Conservation (phyloP, 2,888 invertebrate genomes). For the Aplocera efformata region DNA sequence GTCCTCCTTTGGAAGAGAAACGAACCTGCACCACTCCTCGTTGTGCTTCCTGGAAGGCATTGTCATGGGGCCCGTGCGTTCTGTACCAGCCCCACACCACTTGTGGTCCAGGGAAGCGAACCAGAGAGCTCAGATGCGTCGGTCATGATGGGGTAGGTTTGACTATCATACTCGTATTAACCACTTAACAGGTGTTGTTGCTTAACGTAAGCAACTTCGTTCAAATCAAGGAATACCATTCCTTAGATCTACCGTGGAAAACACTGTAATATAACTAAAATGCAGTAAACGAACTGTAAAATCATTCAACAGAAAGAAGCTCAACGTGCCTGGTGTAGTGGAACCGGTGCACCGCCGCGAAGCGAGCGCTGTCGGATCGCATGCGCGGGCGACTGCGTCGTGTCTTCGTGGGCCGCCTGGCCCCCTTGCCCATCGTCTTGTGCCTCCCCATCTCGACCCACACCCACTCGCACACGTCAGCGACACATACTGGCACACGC, state of each 20-base stretch:
- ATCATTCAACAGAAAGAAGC: conserved; percentile 63
- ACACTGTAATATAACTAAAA: no score
- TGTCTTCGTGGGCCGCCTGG: conserved; percentile 83
- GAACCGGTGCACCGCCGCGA: conserved; percentile 66
- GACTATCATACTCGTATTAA: not conserved
- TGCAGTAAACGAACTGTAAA: no score
- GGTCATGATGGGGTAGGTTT: conserved; percentile 74
- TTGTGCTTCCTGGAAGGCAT: conserved; percentile 74
- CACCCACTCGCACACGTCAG: conserved; percentile 49
- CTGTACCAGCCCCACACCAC: conserved; percentile 60
- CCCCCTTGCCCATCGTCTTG: conserved; percentile 67
- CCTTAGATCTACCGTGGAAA: no score
- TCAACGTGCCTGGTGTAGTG: conserved; percentile 74
- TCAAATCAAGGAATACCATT: no score
- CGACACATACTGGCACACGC: conserved; percentile 65
- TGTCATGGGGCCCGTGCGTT: conserved; percentile 78
- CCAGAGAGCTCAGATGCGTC: conserved; percentile 77
- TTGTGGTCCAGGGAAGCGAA: conserved; percentile 82
- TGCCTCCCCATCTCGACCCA: conserved; percentile 48
- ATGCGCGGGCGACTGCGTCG: conserved; percentile 85
- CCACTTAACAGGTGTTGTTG: no score
- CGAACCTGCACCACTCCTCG: conserved; percentile 75
- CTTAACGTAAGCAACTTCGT: no score
- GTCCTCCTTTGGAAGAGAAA: conserved; percentile 77
- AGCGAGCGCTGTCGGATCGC: conserved; percentile 82